Percentiles rank a stretch among this genome's conserved stretches.
phyloP scores from a whole-genome alignment of 2,797 vertebrate species.

The Ptychobarbus kaznakovi region DNA sequence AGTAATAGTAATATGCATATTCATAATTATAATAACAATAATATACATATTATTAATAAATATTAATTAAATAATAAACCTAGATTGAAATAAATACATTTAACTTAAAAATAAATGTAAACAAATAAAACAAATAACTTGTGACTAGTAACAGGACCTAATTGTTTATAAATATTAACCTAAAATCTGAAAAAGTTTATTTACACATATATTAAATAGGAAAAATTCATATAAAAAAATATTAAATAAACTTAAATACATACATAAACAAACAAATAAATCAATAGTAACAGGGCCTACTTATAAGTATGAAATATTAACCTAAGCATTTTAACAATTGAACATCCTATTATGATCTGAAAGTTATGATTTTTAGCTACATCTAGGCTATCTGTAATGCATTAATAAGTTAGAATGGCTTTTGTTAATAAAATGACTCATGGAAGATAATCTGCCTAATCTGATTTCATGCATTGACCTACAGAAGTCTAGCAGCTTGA shows the following conservation, averaged over 20 bases:
- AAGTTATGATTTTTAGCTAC: neutral
- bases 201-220: too few relatives aligned
- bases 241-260: too few relatives aligned
- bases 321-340: neutral
- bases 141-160: neutral
- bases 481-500: neutral
- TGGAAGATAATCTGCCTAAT: neutral
- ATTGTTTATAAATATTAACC: neutral
- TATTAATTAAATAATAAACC: neutral
- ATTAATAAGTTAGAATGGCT: neutral
- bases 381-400: neutral
- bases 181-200: neutral
- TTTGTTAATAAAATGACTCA: conserved; percentile 13
- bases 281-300: neutral
- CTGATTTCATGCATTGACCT: conserved; percentile 6
- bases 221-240: too few relatives aligned
- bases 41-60: too few relatives aligned
- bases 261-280: neutral
- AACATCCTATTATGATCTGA: neutral
- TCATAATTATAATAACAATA: too few relatives aligned
- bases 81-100: neutral
- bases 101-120: neutral
- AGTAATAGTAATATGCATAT: neutral
- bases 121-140: neutral
- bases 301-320: neutral